Evolutionary conservation across 2,113 vertebrate genomes (phyloP).

Genomic region (Cyanoramphus novaezelandiae): DNA sequence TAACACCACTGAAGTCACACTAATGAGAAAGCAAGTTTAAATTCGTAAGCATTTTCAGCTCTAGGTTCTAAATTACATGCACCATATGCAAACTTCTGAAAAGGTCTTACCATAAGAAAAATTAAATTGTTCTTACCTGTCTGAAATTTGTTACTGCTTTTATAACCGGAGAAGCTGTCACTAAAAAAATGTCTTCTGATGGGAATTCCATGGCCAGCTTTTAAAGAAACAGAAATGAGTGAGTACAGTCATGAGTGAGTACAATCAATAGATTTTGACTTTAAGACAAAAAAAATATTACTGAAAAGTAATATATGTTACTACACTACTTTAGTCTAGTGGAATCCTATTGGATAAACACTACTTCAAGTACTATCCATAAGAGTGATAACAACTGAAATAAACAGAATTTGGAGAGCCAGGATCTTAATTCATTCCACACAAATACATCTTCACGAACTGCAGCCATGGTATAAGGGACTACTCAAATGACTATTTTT

Average conservation of each 20-base stretch:
- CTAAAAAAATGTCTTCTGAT: conserved; percentile 81
- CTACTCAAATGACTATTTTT: not conserved
- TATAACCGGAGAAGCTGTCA: conserved; percentile 87
- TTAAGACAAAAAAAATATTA: not conserved
- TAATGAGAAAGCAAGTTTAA: not conserved
- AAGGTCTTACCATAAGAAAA: not conserved
- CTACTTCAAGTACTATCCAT: not conserved
- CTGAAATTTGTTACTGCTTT: conserved; percentile 91
- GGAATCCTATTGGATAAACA: not conserved
- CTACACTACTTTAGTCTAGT: not conserved
- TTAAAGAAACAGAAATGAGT: conserved; percentile 18
- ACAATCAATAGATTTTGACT: not conserved
- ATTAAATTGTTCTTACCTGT: conserved; percentile 77
- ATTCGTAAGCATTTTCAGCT: not conserved
- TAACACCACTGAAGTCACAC: not conserved
- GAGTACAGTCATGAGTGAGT: not conserved
- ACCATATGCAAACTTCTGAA: not conserved
- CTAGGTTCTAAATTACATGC: not conserved
- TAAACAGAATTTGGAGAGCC: not conserved
- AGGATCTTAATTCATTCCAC: not conserved
- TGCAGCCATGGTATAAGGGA: not conserved
- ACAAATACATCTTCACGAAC: not conserved
- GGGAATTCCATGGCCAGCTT: conserved; percentile 87
- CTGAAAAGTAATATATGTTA: not conserved
- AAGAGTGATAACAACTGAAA: not conserved